A percentile compares a stretch with the other conserved stretches of the same genome.
Conservation (phyloP, 2,113 vertebrate species). For the Semnopithecus entellus region DNA sequence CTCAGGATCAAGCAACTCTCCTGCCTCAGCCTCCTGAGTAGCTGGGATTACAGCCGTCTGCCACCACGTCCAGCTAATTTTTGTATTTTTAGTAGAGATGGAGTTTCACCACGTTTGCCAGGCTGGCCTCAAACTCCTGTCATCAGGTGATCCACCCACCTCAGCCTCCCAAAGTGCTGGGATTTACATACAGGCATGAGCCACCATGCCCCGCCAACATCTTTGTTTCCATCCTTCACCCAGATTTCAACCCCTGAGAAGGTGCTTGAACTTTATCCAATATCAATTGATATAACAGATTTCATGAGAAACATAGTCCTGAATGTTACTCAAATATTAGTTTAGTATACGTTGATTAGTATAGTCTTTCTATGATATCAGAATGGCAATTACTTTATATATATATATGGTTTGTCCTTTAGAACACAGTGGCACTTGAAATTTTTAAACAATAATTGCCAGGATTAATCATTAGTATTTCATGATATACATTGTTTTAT, state of each 20-base stretch:
- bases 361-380: not conserved
- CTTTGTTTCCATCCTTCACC: not conserved
- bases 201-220: not conserved
- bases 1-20: no score
- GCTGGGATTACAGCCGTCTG: no score
- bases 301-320: not conserved
- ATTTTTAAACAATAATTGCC: not conserved
- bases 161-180: no score
- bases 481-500: not conserved
- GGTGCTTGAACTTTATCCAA: not conserved
- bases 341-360: not conserved
- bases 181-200: no score
- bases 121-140: no score
- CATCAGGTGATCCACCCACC: no score
- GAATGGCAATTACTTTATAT: not conserved
- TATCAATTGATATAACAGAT: not conserved
- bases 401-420: not conserved
- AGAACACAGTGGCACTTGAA: not conserved
- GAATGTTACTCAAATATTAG: not conserved
- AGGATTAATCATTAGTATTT: not conserved
- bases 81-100: no score
- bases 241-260: not conserved
- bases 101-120: no score
- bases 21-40: no score
- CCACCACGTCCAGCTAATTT: no score